These are phyloP conservation scores for Carcina quercana DNA, from an alignment of 2,888 invertebrate species.

Conservation along the genomic window DNA sequence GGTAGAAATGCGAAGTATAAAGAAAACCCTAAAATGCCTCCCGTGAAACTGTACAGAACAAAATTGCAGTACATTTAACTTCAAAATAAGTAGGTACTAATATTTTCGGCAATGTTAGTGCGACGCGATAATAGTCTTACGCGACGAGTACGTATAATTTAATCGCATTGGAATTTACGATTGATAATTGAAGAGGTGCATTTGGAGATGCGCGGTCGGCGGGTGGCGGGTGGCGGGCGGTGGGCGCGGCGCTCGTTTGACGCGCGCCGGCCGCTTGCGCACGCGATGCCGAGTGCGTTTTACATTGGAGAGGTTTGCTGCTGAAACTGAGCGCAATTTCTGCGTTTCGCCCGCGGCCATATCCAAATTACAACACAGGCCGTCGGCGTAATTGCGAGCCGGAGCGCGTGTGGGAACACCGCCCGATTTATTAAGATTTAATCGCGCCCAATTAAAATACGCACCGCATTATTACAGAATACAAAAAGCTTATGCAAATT, in stretches of 20 bases:
- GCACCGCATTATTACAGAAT: slow-evolving; percentile 52
- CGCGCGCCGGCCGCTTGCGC: slow-evolving; percentile 13
- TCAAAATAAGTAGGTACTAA: no score
- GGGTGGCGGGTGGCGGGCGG: no score
- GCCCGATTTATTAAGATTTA: slow-evolving; percentile 70
- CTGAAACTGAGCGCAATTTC: slow-evolving; percentile 56
- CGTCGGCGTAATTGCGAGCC: slow-evolving; percentile 56
- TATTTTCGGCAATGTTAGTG: no score
- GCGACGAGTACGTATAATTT: slow-evolving; percentile 35
- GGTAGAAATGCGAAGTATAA: no score
- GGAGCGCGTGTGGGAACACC: slow-evolving; percentile 56
- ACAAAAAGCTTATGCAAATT: slow-evolving; percentile 58
- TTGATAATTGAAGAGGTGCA: slow-evolving; percentile 65
- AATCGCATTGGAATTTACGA: slow-evolving; percentile 59
- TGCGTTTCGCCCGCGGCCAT: slow-evolving; percentile 50
- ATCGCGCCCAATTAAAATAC: slow-evolving; percentile 67
- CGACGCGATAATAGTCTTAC: no score
- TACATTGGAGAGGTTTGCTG: slow-evolving; percentile 21
- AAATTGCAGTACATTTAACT: no score
- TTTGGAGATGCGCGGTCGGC: slow-evolving; percentile 42
- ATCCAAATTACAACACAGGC: slow-evolving; percentile 59
- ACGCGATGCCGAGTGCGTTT: slow-evolving; percentile 38
- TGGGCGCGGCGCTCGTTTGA: slow-evolving; percentile 25
- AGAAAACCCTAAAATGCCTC: no score
- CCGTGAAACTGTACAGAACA: no score